These are phyloP conservation scores for Equus przewalskii DNA, from an alignment of 2,113 vertebrate species.

Conservation along the genomic window DNA sequence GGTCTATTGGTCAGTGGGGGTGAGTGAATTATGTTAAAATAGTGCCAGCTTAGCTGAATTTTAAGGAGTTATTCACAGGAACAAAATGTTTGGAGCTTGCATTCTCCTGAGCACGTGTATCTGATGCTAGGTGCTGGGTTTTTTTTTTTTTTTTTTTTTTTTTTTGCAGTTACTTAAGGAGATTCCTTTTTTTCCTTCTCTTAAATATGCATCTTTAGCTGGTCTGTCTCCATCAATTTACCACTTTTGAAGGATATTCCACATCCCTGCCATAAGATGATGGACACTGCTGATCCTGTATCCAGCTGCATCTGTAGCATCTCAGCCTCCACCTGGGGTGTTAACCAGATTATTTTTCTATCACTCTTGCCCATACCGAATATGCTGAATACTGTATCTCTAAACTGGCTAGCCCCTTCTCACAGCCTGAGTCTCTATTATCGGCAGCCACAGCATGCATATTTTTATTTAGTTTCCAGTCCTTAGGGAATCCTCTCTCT, in stretches of 20 bases:
- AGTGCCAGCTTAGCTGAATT: conserved; percentile 32
- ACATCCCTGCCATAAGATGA: conserved; percentile 70
- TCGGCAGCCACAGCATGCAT: conserved; percentile 80
- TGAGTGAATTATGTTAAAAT: not conserved
- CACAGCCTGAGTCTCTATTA: conserved; percentile 81
- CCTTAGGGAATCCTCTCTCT: conserved; percentile 72
- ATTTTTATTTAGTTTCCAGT: conserved; percentile 82
- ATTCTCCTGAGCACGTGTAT: not conserved
- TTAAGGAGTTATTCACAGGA: conserved; percentile 43
- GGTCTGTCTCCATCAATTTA: conserved; percentile 48
- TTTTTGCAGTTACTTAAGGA: conserved; percentile 62
- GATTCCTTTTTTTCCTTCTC: not conserved
- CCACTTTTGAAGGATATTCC: conserved; percentile 63
- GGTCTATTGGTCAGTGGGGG: conserved; percentile 40
- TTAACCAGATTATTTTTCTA: conserved; percentile 88
- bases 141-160: not conserved
- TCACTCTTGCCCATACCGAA: conserved; percentile 79
- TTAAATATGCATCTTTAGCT: conserved; percentile 54
- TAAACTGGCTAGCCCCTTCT: conserved; percentile 80
- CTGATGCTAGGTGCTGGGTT: not conserved
- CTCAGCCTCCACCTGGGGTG: conserved; percentile 83
- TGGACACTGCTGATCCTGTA: conserved; percentile 76
- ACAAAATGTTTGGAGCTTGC: conserved; percentile 14
- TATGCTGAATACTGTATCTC: conserved; percentile 79
- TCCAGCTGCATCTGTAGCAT: conserved; percentile 81